Percentiles rank a stretch among this genome's conserved stretches.
Evolutionary conservation across 2,113 vertebrate species (phyloP).

Genomic region (Halcyon malimbica): DNA sequence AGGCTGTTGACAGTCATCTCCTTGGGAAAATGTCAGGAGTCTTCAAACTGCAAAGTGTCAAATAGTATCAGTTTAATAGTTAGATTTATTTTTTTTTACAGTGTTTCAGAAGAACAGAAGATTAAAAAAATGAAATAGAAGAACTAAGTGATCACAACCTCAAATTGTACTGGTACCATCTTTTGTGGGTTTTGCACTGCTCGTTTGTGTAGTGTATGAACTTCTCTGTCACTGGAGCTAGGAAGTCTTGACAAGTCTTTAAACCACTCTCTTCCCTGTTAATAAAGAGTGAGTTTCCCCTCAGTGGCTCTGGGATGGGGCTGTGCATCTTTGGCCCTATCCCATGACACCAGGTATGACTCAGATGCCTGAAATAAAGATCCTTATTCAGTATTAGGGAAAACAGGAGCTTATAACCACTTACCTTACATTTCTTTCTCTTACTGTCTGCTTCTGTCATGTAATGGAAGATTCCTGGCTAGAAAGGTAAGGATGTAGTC

Average conservation of each 20-base stretch:
- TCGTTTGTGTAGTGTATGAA: slow-evolving; percentile 47
- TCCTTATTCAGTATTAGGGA: background rate
- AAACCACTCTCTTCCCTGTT: slow-evolving; percentile 19
- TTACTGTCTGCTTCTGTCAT: background rate
- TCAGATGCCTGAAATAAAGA: slow-evolving; percentile 12
- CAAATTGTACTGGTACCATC: background rate
- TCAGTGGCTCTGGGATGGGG: background rate
- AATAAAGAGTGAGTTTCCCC: background rate
- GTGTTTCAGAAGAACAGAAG: background rate
- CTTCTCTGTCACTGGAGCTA: slow-evolving; percentile 51
- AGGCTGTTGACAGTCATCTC: slow-evolving; percentile 7
- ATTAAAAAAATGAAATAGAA: background rate
- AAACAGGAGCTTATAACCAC: background rate
- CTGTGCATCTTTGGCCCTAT: background rate
- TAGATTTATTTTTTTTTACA: background rate
- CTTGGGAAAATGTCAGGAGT: background rate
- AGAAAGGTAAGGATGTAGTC: slow-evolving; percentile 40
- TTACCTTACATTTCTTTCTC: slow-evolving; percentile 36
- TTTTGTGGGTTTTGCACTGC: slow-evolving; percentile 19
- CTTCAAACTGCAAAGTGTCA: background rate
- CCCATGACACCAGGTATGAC: slow-evolving; percentile 3
- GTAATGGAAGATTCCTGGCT: slow-evolving; percentile 19
- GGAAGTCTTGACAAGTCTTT: slow-evolving; percentile 68
- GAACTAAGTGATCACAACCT: background rate
- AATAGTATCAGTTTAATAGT: background rate